Percentiles rank a stretch among this genome's conserved stretches.
Conservation (phyloP, 2,797 vertebrate genomes). For the Limosa lapponica region DNA sequence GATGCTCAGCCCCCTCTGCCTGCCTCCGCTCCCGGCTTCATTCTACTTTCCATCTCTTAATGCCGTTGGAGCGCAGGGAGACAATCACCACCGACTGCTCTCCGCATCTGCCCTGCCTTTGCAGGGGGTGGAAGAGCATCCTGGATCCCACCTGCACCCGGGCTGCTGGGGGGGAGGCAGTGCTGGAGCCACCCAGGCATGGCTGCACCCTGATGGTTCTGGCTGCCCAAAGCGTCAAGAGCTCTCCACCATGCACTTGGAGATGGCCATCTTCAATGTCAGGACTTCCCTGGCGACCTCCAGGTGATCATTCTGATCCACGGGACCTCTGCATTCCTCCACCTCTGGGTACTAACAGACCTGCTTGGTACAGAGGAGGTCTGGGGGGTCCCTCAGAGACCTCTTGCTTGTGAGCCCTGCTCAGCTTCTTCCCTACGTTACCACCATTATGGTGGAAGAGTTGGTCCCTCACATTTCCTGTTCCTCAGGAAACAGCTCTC, state of each 20-base stretch:
- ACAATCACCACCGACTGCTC: neutral
- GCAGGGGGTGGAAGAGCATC: neutral
- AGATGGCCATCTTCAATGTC: fast-evolving
- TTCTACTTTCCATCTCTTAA: neutral
- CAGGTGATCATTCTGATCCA: neutral
- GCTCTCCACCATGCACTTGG: neutral
- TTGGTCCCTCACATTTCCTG: neutral
- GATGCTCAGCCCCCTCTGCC: no score
- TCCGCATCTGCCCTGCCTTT: neutral
- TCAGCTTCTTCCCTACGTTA: neutral
- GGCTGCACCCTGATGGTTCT: neutral
- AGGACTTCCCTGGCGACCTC: neutral
- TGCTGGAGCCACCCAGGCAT: neutral
- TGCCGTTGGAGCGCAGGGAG: fast-evolving
- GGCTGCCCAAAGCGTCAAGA: neutral
- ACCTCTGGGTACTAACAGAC: neutral
- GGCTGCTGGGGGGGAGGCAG: neutral
- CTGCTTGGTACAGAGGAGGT: fast-evolving
- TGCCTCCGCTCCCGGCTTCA: neutral
- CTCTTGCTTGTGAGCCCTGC: fast-evolving
- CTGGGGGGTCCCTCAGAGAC: neutral
- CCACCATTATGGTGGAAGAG: fast-evolving
- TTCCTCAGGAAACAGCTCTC: neutral
- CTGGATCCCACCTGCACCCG: neutral
- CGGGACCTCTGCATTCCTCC: neutral